A percentile compares a stretch with the other conserved stretches of the same genome.
Conservation (phyloP, 2,797 vertebrate species). For the Sebastiscus albofasciatus region DNA sequence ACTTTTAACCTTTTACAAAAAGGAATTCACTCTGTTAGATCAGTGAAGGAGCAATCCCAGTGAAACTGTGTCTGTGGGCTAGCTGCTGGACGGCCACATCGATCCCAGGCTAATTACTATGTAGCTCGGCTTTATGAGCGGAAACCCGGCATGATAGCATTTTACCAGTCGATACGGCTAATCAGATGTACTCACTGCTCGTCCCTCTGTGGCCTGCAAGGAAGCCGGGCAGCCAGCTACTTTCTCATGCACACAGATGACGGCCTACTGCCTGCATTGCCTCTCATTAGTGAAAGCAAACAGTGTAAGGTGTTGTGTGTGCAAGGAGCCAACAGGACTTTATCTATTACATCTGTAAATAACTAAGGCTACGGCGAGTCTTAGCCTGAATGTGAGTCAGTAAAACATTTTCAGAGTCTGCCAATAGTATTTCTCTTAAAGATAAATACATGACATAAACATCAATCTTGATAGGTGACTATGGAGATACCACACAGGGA, state of each 20-base stretch:
- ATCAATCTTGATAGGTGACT: background rate
- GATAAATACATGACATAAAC: background rate
- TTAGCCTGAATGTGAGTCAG: background rate
- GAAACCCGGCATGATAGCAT: conserved; percentile 58
- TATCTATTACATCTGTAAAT: conserved; percentile 5
- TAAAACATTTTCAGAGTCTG: too few species aligned
- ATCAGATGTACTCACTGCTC: conserved; percentile 57
- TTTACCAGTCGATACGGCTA: conserved; percentile 64
- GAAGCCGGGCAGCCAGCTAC: conserved; percentile 29
- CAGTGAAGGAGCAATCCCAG: background rate
- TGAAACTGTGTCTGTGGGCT: conserved; percentile 11
- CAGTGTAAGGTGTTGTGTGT: background rate
- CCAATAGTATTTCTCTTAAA: background rate
- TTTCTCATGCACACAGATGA: conserved; percentile 20
- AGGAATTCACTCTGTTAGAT: conserved; percentile 6
- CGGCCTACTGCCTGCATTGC: background rate
- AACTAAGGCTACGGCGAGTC: background rate
- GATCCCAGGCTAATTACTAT: conserved; percentile 62
- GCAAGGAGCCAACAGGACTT: background rate
- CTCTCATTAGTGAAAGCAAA: conserved; percentile 24
- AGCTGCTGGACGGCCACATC: conserved; percentile 39
- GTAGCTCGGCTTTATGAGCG: conserved; percentile 61
- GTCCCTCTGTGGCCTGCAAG: conserved; percentile 41
- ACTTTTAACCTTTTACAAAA: conserved; percentile 29
- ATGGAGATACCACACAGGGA: background rate